Conservation (phyloP, 2,797 vertebrate genomes). For the Crenuchus spilurus region DNA sequence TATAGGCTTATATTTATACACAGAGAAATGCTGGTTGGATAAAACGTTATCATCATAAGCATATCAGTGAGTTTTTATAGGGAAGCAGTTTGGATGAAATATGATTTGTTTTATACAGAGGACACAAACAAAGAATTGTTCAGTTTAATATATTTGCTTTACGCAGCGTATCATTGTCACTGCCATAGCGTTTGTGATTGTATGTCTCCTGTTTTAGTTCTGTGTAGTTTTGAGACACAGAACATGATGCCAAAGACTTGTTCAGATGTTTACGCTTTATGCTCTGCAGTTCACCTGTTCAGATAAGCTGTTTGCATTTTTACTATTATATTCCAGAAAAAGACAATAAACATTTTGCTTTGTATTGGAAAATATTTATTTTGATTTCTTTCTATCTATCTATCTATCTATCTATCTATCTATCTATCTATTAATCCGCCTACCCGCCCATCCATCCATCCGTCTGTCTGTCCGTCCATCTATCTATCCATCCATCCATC, state of each 20-base stretch:
- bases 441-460: too few species aligned
- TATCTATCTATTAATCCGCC: too few species aligned
- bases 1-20: neutral
- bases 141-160: conserved; percentile 76
- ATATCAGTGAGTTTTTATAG: neutral
- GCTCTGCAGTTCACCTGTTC: conserved; percentile 66
- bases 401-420: too few species aligned
- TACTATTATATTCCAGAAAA: neutral
- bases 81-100: conserved; percentile 13
- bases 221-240: conserved; percentile 49
- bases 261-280: conserved; percentile 59
- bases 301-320: conserved; percentile 52
- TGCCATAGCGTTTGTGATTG: conserved; percentile 59
- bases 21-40: neutral
- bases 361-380: neutral
- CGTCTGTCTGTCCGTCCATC: too few species aligned
- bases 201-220: conserved; percentile 46
- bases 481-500: too few species aligned
- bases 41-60: neutral
- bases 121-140: conserved; percentile 2
- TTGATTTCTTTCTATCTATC: too few species aligned
- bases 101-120: neutral
- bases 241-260: conserved; percentile 37
- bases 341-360: conserved; percentile 39
- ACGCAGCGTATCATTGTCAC: conserved; percentile 65